Evolutionary conservation across 1,140 invertebrate genomes (phyloP).

Genomic region (Neodiprion pinetum): DNA sequence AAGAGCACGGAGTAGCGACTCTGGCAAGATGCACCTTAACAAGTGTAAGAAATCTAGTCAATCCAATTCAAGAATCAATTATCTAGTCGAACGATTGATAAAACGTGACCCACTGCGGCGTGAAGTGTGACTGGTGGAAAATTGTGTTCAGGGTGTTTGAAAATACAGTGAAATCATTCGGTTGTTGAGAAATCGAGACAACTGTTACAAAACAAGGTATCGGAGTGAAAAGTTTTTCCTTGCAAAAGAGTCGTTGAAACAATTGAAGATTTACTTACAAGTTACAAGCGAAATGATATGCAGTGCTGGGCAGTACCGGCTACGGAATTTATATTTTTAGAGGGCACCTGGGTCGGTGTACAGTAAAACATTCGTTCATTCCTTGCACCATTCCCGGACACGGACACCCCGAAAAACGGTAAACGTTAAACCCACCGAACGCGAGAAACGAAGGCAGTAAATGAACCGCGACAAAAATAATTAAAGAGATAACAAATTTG

Average conservation of each 20-base stretch:
- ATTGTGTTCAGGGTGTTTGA: too few relatives aligned
- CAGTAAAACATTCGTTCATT: not conserved
- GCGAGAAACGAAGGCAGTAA: slow-evolving; percentile 22
- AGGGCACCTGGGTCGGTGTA: slow-evolving; percentile 45
- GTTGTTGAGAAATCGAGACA: not conserved
- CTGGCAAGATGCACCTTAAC: too few relatives aligned
- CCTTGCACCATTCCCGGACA: not conserved
- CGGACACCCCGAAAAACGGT: too few relatives aligned
- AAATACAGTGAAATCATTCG: not conserved
- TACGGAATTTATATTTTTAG: slow-evolving; percentile 56
- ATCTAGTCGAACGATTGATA: too few relatives aligned
- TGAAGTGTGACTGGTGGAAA: too few relatives aligned
- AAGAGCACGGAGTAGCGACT: too few relatives aligned
- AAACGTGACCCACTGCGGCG: too few relatives aligned
- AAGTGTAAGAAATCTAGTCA: too few relatives aligned
- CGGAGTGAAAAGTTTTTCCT: not conserved
- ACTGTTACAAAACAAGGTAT: not conserved
- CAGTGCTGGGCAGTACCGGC: slow-evolving; percentile 37
- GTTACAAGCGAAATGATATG: slow-evolving; percentile 28
- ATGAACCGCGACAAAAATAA: slow-evolving; percentile 16
- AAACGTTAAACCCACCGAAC: not conserved
- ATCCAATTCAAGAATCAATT: too few relatives aligned
- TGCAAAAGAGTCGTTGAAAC: not conserved
- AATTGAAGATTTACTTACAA: not conserved
- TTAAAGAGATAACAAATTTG: slow-evolving; percentile 9